Base-by-base conservation (phyloP, 2,888 invertebrate species). In the Himalopsyche anomala region DNA sequence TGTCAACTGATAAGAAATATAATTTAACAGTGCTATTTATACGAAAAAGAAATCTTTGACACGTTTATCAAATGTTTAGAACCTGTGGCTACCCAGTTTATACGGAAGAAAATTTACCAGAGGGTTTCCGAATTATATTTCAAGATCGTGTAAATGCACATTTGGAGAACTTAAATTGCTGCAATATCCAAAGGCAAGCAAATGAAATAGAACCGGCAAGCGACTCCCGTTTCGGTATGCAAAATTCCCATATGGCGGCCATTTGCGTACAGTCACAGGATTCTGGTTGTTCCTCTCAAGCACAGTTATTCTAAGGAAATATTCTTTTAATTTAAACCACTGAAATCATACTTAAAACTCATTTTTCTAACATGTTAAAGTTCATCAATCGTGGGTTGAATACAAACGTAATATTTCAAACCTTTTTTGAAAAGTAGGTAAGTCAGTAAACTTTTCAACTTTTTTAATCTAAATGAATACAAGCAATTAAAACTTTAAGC, bases 211-310 rank as follows among this genome's bases (percentile, higher is more conserved):
- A 62, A 19, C 62, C 8, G 62, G 62, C 62, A 62, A 62, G 62
- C 62, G 15, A 51, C 51, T 51, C 3, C 51, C 51, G 51, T 51
- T 51, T 51, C 12, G 28, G 62, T 62, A 62, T 62, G 62, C 62
- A 62, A 62, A 62, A 8, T 19, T 62, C 62, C 62, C 62, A 62
- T 62, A 62, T 62, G 62, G 62, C 28, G 62, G 62, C 62, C 62
- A 62, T 62, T 62, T 62, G 28, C 15, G 62, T 62, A 19, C 62
- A 62, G 62, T 62, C 62, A 28, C 62, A 62, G 2, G 62, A 62
- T 56, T 19, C 19, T 62, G 28, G 2, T 62, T 19, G 62, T 62
- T 28, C 62, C 4, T 28, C 4, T 8, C 12, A 56, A 17, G 62
- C 3, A 62, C 19, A 19, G 62, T 19, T 28, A 4, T 15, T 62